Base-by-base conservation (phyloP, 2,797 vertebrate genomes). In the Sebastiscus tertius region DNA sequence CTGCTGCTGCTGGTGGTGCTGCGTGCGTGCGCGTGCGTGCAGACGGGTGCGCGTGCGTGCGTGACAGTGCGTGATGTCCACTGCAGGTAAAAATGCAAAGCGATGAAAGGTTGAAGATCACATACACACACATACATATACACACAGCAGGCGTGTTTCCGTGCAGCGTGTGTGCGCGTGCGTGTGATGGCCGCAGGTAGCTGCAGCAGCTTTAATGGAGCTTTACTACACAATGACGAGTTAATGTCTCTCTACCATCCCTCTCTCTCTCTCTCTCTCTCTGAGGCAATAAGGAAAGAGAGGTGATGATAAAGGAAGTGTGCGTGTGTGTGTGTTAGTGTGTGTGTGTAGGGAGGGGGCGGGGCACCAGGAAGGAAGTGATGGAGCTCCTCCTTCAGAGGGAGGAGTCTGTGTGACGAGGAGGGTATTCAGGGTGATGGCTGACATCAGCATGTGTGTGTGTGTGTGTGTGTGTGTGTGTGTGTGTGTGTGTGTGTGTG, bases 51-150 rank as follows among this genome's bases (percentile, higher is more conserved):
- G 74, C 58, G 72, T 46, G 75, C 61, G 33, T 52, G 77, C 27
- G 14, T 63, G 75, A 12, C 76, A n/a, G 74, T 83, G 85, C 86
- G 72, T 63, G 72, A 75, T 81, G 83, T 80, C 77, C 90, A 90
- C 88, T 93, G 91, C 91, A 93, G 91, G 90, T 91, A 80, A 88
- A 81, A 86, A 80, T 39, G 72, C 63, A 82, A 91, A 86, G 72
- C 74, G 54, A 29, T 77, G 61, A 71, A 72, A 90, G 77, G 79
- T 86, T 76, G 49, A 85, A 68, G 82, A 85, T 75, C 84, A 82
- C 59, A 72, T 80, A 52, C 76, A 63, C 56, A 46, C 39, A 69
- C 61, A 68, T 73, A 34, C 22, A 22, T 18, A 55, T 52, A n/a
- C 26, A 36, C 27, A 11, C 42, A 6, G 5, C 26, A 65, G 12